Percentiles rank a stretch among this genome's conserved stretches.
These are phyloP conservation scores for Sylvilagus bachmani DNA, from an alignment of 2,113 vertebrate species.

Conservation along the genomic window DNA sequence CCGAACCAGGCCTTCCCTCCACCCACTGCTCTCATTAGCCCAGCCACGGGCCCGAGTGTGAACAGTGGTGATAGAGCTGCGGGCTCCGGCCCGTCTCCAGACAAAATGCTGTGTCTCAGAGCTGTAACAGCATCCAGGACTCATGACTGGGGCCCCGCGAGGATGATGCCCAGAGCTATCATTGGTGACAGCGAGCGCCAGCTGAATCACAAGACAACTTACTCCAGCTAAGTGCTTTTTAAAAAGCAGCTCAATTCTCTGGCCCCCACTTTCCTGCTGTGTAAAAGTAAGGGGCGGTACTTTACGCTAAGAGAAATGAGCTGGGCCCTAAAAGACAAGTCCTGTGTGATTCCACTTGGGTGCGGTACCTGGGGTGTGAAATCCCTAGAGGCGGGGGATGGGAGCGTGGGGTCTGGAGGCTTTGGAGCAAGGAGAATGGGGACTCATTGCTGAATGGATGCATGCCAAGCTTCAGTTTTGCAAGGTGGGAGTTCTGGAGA, in stretches of 20 bases:
- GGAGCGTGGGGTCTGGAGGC: not conserved
- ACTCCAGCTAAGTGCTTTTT: conserved; percentile 22
- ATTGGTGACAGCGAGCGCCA: not conserved
- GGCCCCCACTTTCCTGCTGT: not conserved
- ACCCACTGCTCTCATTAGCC: not conserved
- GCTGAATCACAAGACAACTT: not conserved
- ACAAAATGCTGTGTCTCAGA: not conserved
- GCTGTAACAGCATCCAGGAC: not conserved
- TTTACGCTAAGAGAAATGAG: not conserved
- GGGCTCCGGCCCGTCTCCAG: not conserved
- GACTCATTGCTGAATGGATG: not conserved
- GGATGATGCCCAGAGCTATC: not conserved
- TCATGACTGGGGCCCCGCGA: not conserved
- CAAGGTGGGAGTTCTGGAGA: not conserved
- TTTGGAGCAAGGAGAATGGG: no score
- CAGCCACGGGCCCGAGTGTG: not conserved
- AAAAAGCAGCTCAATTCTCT: not conserved
- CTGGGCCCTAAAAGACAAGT: not conserved
- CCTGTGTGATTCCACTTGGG: not conserved
- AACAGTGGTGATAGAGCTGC: not conserved
- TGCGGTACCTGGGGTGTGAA: not conserved
- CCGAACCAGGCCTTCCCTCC: not conserved
- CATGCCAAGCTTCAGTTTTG: not conserved
- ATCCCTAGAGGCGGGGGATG: not conserved
- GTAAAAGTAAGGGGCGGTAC: not conserved